Conservation (phyloP, 2,113 vertebrate species). For the Girardinichthys multiradiatus region DNA sequence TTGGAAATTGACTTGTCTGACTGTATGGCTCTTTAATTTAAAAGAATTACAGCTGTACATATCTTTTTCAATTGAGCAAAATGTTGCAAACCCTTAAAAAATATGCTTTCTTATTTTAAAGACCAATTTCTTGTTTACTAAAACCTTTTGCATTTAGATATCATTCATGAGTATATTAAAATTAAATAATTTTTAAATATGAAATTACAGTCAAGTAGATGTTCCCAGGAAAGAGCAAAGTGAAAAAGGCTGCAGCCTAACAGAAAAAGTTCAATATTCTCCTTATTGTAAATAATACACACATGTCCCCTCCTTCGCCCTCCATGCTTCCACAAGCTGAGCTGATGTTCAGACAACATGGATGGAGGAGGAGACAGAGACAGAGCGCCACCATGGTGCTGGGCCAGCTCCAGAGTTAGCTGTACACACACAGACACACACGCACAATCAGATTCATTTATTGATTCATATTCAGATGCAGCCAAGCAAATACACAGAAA, state of each 20-base stretch:
- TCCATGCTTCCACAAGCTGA: slow-evolving; percentile 74
- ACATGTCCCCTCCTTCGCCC: slow-evolving; percentile 66
- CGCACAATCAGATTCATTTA: slow-evolving; percentile 18
- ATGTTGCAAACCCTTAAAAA: no score
- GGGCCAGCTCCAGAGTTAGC: slow-evolving; percentile 70
- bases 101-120: no score
- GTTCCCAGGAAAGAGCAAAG: no score
- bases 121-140: no score
- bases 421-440: slow-evolving; percentile 20
- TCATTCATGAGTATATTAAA: no score
- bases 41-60: no score
- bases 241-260: slow-evolving; percentile 4
- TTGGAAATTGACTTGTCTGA: no score
- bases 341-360: slow-evolving; percentile 74
- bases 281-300: slow-evolving; percentile 40
- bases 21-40: no score
- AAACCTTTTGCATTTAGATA: no score
- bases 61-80: no score
- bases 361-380: slow-evolving; percentile 68
- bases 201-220: no score
- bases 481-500: background rate
- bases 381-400: slow-evolving; percentile 67
- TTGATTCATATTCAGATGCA: background rate
- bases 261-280: slow-evolving; percentile 20
- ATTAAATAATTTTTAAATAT: no score